Percentiles rank a stretch among this genome's conserved stretches.
These are phyloP conservation scores for Thermophis baileyi DNA, from an alignment of 2,113 vertebrate species.

Conservation along the genomic window DNA sequence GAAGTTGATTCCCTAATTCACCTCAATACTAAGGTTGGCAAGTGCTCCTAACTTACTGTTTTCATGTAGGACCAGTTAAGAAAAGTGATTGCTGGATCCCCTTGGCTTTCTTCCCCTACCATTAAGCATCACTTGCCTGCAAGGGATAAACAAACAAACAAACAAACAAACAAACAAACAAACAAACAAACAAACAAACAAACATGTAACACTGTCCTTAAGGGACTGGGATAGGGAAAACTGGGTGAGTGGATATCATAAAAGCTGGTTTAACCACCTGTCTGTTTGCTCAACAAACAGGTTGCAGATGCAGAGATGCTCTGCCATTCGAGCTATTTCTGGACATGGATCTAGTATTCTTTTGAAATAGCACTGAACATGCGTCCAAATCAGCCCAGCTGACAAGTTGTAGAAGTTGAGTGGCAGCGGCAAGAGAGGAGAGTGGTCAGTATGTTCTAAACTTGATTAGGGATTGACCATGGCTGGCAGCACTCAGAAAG, in stretches of 20 bases:
- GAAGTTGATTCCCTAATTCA: not conserved
- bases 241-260: not conserved
- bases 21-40: not conserved
- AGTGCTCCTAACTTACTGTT: not conserved
- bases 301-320: not conserved
- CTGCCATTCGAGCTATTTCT: not conserved
- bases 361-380: not conserved
- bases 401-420: not conserved
- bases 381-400: not conserved
- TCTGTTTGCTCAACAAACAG: not conserved
- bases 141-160: not conserved
- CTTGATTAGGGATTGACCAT: not conserved
- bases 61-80: not conserved
- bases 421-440: not conserved
- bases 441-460: not conserved
- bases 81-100: not conserved
- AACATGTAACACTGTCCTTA: not conserved
- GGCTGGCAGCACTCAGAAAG: not conserved
- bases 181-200: not conserved
- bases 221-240: not conserved
- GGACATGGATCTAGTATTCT: not conserved
- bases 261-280: not conserved
- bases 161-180: not conserved
- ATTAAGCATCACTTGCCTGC: not conserved
- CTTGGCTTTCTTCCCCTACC: not conserved